These are phyloP conservation scores for Zoanthus gigantus DNA, from an alignment of 92 coral and sea anemone genomes.

Conservation along the genomic window DNA sequence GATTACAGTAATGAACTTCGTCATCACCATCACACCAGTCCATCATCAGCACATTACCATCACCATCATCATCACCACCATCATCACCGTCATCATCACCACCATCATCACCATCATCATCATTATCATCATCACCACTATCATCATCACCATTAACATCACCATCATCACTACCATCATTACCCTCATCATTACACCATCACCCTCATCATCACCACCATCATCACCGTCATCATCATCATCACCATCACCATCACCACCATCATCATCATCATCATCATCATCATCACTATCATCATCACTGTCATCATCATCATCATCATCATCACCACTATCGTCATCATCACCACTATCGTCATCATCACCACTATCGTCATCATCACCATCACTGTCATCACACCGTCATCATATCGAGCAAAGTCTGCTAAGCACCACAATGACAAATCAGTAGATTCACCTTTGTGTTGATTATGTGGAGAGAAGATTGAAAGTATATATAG, in stretches of 20 bases:
- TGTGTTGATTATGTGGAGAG: too few species aligned
- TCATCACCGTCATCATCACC: neutral
- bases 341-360: neutral
- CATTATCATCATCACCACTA: neutral
- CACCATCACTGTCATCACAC: neutral
- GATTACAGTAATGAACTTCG: neutral
- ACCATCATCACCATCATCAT: neutral
- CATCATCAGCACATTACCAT: neutral
- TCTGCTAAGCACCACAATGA: too few species aligned
- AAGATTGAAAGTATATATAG: too few species aligned
- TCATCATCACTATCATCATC: neutral
- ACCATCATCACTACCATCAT: neutral
- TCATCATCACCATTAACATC: neutral
- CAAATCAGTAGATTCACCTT: too few species aligned
- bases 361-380: neutral
- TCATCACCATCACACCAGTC: too few species aligned
- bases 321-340: neutral
- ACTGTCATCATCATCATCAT: neutral
- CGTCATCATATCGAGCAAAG: neutral
- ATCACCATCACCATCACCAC: neutral
- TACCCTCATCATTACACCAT: neutral
- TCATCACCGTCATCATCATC: conserved; percentile 9
- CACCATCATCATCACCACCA: neutral
- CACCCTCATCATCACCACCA: conserved; percentile 15
- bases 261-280: conserved; percentile 3